Percentiles rank a stretch among this genome's conserved stretches.
Conservation (phyloP, 2,888 invertebrate genomes). For the Ennomos quercinarius region DNA sequence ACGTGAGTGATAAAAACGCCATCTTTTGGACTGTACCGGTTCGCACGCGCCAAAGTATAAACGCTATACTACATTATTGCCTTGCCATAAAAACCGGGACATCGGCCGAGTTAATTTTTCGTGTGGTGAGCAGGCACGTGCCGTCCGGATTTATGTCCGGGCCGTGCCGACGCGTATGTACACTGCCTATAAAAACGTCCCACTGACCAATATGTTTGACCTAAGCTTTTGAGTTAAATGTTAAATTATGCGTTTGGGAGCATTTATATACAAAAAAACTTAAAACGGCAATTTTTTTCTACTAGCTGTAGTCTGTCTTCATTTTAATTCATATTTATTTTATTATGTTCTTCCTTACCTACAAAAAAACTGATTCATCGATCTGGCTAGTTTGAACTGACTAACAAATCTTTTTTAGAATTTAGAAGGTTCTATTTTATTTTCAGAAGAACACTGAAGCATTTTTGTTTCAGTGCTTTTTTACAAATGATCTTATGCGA, state of each 20-base stretch:
- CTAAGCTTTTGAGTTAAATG: conserved; percentile 34
- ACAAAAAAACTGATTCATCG: no score
- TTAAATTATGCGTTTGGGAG: conserved; percentile 22
- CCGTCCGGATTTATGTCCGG: conserved; percentile 63
- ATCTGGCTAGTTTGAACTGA: no score
- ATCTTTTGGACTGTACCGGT: conserved; percentile 36
- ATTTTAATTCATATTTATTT: no score
- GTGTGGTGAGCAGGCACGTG: conserved; percentile 61
- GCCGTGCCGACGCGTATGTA: conserved; percentile 49
- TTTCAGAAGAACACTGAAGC: no score
- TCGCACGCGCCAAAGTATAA: conserved; percentile 54
- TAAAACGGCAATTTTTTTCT: no score
- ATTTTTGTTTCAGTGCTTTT: no score
- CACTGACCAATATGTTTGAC: conserved; percentile 43
- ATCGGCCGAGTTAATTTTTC: conserved; percentile 68
- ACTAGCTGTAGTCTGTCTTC: no score
- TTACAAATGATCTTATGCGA: no score
- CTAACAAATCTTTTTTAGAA: no score
- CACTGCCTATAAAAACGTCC: conserved; percentile 59
- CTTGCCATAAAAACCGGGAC: conserved; percentile 59
- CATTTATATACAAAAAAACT: no score
- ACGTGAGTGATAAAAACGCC: conserved; percentile 44
- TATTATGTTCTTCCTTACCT: no score
- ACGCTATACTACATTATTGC: conserved; percentile 60
- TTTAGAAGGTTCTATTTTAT: no score